A percentile compares a stretch with the other conserved stretches of the same genome.
phyloP scores from a whole-genome alignment of 2,113 vertebrate genomes.

The Mesitornis unicolor region DNA sequence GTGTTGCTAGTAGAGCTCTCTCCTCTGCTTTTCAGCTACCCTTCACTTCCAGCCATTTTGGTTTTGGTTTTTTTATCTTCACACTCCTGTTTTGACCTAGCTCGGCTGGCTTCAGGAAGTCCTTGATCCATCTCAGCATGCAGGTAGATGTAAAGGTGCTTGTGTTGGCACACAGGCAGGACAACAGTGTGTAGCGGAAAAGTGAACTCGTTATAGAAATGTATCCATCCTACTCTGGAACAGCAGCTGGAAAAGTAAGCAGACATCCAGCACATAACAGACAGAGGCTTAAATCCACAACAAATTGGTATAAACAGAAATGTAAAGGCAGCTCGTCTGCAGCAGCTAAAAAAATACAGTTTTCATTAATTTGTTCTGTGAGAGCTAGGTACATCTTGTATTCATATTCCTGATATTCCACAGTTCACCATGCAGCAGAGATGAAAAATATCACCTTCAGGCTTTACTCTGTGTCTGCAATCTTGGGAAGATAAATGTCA shows the following conservation, averaged over 20 bases:
- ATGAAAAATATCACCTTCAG: neutral
- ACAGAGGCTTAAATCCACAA: neutral
- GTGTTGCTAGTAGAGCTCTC: neutral
- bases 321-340: neutral
- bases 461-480: neutral
- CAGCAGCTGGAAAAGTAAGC: neutral
- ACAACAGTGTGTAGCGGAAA: neutral
- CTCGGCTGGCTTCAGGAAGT: neutral
- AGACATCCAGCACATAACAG: neutral
- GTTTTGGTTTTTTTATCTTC: neutral
- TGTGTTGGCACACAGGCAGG: accelerated
- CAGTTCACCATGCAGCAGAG: neutral
- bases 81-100: neutral
- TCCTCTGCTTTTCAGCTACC: neutral
- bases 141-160: neutral
- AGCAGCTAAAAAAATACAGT: neutral
- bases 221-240: neutral
- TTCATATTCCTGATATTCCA: neutral
- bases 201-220: neutral
- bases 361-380: neutral
- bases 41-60: neutral
- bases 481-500: neutral
- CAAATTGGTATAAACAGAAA: neutral
- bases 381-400: neutral
- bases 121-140: neutral